Conservation (phyloP, 92 coral and sea anemone species). For the Parazoanthus atlanticus region DNA sequence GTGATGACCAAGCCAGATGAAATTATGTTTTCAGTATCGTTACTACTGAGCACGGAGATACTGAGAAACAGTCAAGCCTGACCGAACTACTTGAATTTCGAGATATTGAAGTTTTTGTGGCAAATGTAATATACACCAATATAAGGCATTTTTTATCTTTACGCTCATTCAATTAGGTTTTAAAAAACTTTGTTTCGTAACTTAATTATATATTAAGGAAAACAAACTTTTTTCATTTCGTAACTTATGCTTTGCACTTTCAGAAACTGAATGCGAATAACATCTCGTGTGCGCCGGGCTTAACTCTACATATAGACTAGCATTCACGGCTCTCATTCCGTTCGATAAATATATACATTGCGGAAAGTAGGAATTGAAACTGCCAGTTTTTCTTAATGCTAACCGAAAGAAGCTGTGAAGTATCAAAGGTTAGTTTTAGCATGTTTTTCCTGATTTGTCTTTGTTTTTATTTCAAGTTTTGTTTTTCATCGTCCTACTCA, state of each 20-base stretch:
- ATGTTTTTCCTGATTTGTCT: no score
- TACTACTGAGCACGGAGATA: neutral
- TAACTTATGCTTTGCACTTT: no score
- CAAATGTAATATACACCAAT: neutral
- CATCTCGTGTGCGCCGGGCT: no score
- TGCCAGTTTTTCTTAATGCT: no score
- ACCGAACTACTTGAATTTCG: neutral
- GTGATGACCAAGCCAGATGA: neutral
- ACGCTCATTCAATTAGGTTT: no score
- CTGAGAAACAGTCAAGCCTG: neutral
- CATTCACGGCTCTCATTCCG: neutral
- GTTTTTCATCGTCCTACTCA: neutral
- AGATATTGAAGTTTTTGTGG: constrained; percentile 5
- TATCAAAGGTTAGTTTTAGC: neutral
- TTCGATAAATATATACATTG: neutral
- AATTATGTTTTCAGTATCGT: neutral
- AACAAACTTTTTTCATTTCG: no score
- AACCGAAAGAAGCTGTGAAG: neutral
- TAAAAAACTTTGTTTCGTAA: no score
- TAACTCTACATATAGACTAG: no score
- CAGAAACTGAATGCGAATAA: no score
- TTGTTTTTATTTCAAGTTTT: neutral
- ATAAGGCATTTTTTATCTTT: neutral
- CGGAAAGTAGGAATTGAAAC: neutral
- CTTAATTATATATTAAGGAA: no score